Evolutionary conservation across 2,113 vertebrate species (phyloP), one percentile per base, ranked within the genome.

Genomic region (Polypterus senegalus): DNA sequence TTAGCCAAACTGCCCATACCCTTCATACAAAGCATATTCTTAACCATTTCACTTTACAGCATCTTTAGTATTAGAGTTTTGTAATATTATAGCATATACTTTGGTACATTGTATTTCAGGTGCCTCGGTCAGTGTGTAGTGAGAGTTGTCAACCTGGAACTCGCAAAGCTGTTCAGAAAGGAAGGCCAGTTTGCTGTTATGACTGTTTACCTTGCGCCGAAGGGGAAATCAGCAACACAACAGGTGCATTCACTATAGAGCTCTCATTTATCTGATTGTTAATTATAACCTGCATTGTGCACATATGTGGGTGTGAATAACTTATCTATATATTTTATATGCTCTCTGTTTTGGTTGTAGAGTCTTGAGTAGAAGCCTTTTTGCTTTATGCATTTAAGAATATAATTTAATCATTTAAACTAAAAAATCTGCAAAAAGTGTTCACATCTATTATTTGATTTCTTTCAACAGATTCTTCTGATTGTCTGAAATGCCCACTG

Each of bases 401-500:
- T 27, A 27, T 27, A 27, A 27, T 27, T 27, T 27, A 27, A 27
- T 27, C 27, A 27, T 27, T 27, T 27, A 27, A 27, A 27, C 27
- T 27, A 27, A 27, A 27, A 27, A 27, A 27, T 27, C 27, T 27
- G 27, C 27, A 27, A 27, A 27, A 27, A 27, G 27, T 27, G 27
- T 27, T 27, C 27, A 27, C 27, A 27, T 27, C 27, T 49, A 62
- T 11, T 48, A 51, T 8, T 27, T 10, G 10, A 8, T 55, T 55
- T 55, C 43, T 55, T 10, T 55, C 43, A 11, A 10, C 47, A 78
- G 76, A 70, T 65, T 65, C 74, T 48, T 11, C 60, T 57, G 70
- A 75, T 62, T 79, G 77, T 54, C 64, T 57, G 10, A 58, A 57
- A 8, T 78, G 76, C 49, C 66, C 72, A 57, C 49, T 58, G 48